A percentile compares a stretch with the other conserved stretches of the same genome.
phyloP scores from a whole-genome alignment of 2,113 vertebrate genomes.

The Xenopus tropicalis region DNA sequence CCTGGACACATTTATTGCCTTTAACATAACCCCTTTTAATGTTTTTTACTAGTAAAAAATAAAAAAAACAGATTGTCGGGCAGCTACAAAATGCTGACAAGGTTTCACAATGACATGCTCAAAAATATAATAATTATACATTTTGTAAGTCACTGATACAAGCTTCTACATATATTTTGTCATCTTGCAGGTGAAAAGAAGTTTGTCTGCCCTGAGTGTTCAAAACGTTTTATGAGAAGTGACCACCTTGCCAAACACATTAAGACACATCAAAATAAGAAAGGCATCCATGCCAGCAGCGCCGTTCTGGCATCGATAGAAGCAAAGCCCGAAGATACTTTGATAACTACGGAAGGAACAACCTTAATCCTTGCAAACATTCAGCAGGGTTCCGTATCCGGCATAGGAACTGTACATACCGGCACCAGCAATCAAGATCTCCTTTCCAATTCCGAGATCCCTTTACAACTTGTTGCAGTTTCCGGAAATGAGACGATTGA shows the following conservation, averaged over 20 bases:
- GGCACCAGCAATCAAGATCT: constrained; percentile 91
- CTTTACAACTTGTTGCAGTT: constrained; percentile 96
- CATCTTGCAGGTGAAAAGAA: constrained; percentile 91
- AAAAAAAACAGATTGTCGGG: no score
- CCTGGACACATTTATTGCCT: no score
- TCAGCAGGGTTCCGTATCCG: constrained; percentile 89
- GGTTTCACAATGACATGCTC: no score
- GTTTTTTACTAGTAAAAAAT: no score
- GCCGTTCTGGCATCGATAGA: constrained; percentile 88
- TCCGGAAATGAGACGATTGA: constrained; percentile 94
- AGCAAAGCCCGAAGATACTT: constrained; percentile 87
- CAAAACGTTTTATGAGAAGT: constrained; percentile 98
- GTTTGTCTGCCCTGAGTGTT: constrained; percentile 98
- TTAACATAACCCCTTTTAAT: no score
- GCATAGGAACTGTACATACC: constrained; percentile 83
- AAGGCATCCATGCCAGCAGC: constrained; percentile 88
- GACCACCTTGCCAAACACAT: constrained; percentile 99
- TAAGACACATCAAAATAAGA: constrained; percentile 99
- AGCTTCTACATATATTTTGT: constrained; percentile 24
- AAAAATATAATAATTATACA: no score
- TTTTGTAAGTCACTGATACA: no score
- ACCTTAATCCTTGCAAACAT: constrained; percentile 99
- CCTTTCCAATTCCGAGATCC: constrained; percentile 94
- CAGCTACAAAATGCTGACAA: no score
- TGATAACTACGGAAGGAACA: constrained; percentile 92